phyloP scores from a whole-genome alignment of 2,113 vertebrate genomes.

The Rhizomys pruinosus region DNA sequence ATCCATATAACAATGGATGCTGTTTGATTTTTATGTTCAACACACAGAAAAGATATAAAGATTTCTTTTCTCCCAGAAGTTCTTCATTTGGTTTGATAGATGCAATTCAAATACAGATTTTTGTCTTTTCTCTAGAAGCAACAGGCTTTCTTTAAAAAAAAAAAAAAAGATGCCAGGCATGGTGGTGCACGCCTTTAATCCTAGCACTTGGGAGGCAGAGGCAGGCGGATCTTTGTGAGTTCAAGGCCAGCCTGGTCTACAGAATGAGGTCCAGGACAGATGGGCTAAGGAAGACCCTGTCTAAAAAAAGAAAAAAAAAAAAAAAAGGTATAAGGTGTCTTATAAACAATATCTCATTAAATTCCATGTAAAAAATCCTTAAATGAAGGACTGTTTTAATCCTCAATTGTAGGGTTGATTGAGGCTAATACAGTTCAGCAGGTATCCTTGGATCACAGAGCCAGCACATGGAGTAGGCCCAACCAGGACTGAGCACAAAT shows the following conservation, averaged over 20 bases:
- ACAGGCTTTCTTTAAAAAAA: not conserved
- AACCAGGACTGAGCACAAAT: fast-evolving
- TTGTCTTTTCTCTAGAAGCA: not conserved
- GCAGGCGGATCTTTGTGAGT: too few relatives aligned
- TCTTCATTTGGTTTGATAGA: not conserved
- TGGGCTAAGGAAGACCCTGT: too few relatives aligned
- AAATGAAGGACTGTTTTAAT: not conserved
- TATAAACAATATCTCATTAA: not conserved
- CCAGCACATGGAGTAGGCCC: fast-evolving
- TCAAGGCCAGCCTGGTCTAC: too few relatives aligned
- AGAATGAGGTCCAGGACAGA: too few relatives aligned
- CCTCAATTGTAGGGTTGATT: not conserved
- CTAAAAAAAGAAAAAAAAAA: too few relatives aligned
- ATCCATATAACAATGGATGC: not conserved
- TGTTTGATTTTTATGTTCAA: not conserved
- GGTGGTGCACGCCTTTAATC: too few relatives aligned
- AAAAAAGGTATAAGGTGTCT: not conserved
- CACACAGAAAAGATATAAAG: not conserved
- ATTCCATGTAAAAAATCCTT: not conserved
- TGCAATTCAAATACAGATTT: not conserved
- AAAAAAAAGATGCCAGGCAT: too few relatives aligned
- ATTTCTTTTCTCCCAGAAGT: not conserved
- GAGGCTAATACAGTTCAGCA: not conserved
- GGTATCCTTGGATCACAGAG: fast-evolving
- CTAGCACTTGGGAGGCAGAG: too few relatives aligned